These are phyloP conservation scores for Himalopsyche japonica DNA, from an alignment of 2,888 invertebrate genomes.

Conservation along the genomic window DNA sequence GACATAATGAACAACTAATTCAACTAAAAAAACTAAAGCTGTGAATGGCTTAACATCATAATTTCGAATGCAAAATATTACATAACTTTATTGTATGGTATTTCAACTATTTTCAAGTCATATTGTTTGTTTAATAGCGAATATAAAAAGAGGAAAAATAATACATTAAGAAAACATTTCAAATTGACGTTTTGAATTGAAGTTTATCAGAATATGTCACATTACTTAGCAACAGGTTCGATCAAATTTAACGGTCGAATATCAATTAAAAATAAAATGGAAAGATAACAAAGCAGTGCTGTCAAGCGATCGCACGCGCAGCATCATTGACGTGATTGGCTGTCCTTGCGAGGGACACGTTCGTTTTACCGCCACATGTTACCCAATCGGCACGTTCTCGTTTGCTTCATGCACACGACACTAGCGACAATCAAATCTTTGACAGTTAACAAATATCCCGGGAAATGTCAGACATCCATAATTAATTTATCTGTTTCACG, in stretches of 20 bases:
- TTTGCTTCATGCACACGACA: neutral
- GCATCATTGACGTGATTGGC: conserved; percentile 6
- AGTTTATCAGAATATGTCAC: neutral
- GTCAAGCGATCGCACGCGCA: neutral
- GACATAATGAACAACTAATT: too few species aligned
- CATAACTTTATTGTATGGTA: too few species aligned
- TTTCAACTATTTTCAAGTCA: too few species aligned
- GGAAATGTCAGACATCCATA: neutral
- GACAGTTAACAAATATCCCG: neutral
- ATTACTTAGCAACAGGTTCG: neutral
- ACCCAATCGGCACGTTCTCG: neutral
- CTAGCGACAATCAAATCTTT: neutral
- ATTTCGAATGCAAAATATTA: too few species aligned
- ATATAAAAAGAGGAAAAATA: too few species aligned
- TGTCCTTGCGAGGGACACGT: neutral
- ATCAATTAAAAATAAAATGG: neutral
- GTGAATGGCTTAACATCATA: too few species aligned
- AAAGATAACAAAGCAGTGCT: neutral
- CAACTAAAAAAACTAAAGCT: too few species aligned
- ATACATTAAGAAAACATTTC: too few species aligned
- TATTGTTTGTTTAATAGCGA: too few species aligned
- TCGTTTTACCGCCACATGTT: conserved; percentile 2
- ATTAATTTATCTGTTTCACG: neutral
- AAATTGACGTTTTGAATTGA: too few species aligned
- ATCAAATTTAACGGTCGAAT: neutral